Base-by-base conservation (phyloP, 2,888 invertebrate species). In the Danaus chrysippus region DNA sequence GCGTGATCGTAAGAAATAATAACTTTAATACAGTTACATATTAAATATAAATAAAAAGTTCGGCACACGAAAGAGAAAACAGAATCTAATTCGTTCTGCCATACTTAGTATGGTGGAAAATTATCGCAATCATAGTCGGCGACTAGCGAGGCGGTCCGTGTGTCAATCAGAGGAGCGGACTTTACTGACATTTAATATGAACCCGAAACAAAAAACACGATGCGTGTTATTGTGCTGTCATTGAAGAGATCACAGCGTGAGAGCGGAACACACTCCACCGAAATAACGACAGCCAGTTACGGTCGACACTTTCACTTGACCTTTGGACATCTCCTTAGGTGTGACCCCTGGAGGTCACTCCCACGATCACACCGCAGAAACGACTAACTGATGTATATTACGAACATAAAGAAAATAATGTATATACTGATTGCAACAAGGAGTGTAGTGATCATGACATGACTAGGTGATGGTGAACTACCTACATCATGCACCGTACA, bases 301-400 rank as follows among this genome's bases (percentile, higher is more conserved):
- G 65, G 62, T 67, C 61, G 42, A 54, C 59, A 58, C 67, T 72
- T 71, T 70, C 71, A 55, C 70, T 66, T 68, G 69, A 64, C 64
- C 68, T 65, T 58, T 63, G 68, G 42, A 41, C 53, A 44, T 17
- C 42, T 19, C 13, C 13, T 42, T 12, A 56, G 46, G 52, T 58
- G 59, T 44, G 46, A 42, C 58, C 42, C 41, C 34, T 59, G 43
- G 42, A 42, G 49, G 19, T 43, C 10, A 19, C 59, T 61, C 61
- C 19, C 63, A 63, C 61, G 59, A 15, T 53, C 6, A 44, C 23
- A 34, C 6, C 6, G 23, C 8, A 5, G 3, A 34, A 0, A 0
- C 23, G 23, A 34, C 23, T 6, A 34, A 34, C 2, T 6, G 23
- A 8, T 34, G 23, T 34, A 6, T 1, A 34, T 34, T 34, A 34